Percentiles rank a stretch among this genome's conserved stretches.
phyloP scores from a whole-genome alignment of 2,797 vertebrate species.

The Sus cebifrons region DNA sequence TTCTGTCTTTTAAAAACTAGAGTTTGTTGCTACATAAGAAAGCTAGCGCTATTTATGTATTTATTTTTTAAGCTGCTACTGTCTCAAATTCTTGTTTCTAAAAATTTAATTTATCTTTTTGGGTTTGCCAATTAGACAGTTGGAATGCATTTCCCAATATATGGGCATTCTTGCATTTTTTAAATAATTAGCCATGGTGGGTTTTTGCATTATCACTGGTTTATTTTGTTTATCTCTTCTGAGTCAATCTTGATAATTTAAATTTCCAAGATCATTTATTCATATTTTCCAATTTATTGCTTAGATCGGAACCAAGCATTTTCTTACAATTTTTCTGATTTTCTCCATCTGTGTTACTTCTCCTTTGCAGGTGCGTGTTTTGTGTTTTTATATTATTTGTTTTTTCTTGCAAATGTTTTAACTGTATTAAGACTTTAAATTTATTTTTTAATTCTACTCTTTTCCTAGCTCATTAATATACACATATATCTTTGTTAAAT shows the following conservation, averaged over 20 bases:
- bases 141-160: background rate
- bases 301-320: background rate
- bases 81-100: background rate
- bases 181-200: background rate
- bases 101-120: slow-evolving; percentile 15
- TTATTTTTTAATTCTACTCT: slow-evolving; percentile 17
- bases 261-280: slow-evolving; percentile 4
- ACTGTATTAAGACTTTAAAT: background rate
- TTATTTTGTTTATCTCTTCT: slow-evolving; percentile 6
- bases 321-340: background rate
- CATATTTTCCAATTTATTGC: background rate
- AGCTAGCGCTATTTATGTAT: background rate
- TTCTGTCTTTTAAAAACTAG: background rate
- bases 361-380: background rate
- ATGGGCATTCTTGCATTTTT: background rate
- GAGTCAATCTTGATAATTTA: background rate
- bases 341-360: background rate
- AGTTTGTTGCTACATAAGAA: background rate
- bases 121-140: background rate
- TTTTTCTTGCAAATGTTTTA: background rate
- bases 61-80: slow-evolving; percentile 2
- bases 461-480: background rate
- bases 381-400: background rate
- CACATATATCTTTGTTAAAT: background rate
- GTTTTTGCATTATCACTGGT: background rate